Conservation (phyloP, 2,888 invertebrate species). For the Chaitophorus viminalis region DNA sequence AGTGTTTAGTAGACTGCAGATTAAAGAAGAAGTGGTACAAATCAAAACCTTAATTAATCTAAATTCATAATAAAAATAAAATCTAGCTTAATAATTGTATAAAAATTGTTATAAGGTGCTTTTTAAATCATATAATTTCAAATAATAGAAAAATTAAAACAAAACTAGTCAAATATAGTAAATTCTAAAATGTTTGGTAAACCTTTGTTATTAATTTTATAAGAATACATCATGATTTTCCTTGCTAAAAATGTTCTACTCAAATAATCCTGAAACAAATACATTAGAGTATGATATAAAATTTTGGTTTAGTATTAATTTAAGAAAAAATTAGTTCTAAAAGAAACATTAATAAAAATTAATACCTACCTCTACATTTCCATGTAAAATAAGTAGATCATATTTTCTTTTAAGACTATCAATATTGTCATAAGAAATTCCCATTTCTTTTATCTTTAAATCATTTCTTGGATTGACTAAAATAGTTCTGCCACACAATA, state of each 20-base stretch:
- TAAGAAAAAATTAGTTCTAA: too few species aligned
- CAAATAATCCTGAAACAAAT: conserved; percentile 44
- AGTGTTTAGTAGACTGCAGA: too few species aligned
- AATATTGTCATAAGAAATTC: conserved; percentile 51
- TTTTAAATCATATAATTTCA: too few species aligned
- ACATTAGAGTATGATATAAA: neutral
- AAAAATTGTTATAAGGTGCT: too few species aligned
- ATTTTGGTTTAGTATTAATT: too few species aligned
- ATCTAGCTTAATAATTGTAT: too few species aligned
- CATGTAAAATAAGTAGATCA: conserved; percentile 41
- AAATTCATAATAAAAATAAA: too few species aligned
- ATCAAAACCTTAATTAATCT: too few species aligned
- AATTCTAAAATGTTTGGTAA: conserved; percentile 49
- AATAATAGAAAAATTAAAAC: too few species aligned
- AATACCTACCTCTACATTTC: neutral
- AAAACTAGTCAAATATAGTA: neutral
- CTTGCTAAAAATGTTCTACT: conserved; percentile 48
- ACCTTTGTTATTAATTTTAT: conserved; percentile 29
- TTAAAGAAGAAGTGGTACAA: too few species aligned
- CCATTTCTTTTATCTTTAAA: conserved; percentile 52
- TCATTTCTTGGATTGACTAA: conserved; percentile 48
- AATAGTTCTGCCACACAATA: conserved; percentile 42
- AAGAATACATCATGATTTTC: neutral
- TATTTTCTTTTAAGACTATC: conserved; percentile 42
- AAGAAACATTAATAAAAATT: too few species aligned